Conservation (phyloP, 2,888 invertebrate species). For the Drosophila mettleri region DNA sequence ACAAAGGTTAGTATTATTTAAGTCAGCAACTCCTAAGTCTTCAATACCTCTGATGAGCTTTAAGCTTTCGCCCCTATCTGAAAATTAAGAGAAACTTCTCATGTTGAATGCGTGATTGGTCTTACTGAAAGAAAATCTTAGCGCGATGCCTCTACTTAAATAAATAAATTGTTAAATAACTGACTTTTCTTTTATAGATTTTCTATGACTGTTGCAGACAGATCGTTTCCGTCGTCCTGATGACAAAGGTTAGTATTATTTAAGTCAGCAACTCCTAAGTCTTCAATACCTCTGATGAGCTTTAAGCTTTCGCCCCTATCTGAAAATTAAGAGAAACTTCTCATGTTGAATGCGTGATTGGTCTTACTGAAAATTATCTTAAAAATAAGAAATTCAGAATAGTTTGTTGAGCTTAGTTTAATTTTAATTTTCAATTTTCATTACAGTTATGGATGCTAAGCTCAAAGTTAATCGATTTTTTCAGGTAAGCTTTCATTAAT, state of each 20-base stretch:
- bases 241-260: too few relatives aligned
- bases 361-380: slow-evolving; percentile 38
- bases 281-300: slow-evolving; percentile 44
- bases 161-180: not conserved
- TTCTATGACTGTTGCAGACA: too few relatives aligned
- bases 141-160: too few relatives aligned
- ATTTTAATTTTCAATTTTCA: not conserved
- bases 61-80: slow-evolving; percentile 80
- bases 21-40: not conserved
- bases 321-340: slow-evolving; percentile 74
- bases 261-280: too few relatives aligned
- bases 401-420: not conserved
- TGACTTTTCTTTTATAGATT: not conserved
- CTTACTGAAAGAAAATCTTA: too few relatives aligned
- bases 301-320: slow-evolving; percentile 78
- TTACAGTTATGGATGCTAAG: slow-evolving; percentile 2
- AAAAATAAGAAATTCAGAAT: not conserved
- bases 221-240: too few relatives aligned
- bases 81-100: slow-evolving; percentile 69
- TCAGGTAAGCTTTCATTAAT: slow-evolving; percentile 3
- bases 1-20: slow-evolving; percentile 3
- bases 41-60: slow-evolving; percentile 16
- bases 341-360: slow-evolving; percentile 79
- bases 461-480: not conserved
- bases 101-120: slow-evolving; percentile 79